These are phyloP conservation scores for Hemibates koningsi DNA, from an alignment of 2,113 vertebrate genomes.

Conservation along the genomic window DNA sequence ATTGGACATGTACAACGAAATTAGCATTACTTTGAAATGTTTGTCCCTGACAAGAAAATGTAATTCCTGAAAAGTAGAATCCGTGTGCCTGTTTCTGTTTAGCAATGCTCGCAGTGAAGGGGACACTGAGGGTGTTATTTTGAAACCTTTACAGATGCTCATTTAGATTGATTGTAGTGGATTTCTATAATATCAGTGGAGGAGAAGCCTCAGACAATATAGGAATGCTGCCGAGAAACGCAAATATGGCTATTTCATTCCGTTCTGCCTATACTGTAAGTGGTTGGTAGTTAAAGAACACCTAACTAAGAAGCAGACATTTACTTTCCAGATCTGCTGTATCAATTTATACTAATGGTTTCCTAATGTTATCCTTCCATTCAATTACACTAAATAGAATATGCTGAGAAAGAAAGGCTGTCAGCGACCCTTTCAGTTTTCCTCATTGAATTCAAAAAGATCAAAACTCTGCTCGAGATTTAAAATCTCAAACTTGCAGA, in stretches of 20 bases:
- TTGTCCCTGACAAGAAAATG: neutral
- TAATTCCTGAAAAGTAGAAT: neutral
- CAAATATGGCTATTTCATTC: neutral
- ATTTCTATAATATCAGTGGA: neutral
- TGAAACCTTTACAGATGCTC: neutral
- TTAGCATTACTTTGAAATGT: neutral
- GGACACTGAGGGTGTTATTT: neutral
- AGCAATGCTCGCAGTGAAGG: neutral
- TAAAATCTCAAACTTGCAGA: neutral
- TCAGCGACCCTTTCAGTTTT: neutral
- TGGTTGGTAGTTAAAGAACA: neutral
- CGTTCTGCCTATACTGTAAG: neutral
- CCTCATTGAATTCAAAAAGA: neutral
- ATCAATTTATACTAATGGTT: neutral
- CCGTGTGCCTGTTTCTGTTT: neutral
- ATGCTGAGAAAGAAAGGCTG: neutral
- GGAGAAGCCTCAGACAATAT: neutral
- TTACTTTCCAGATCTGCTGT: neutral
- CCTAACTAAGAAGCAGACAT: neutral
- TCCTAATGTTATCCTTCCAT: neutral
- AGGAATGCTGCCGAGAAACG: neutral
- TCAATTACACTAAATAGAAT: neutral
- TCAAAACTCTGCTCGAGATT: neutral
- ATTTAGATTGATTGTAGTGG: neutral
- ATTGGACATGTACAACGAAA: neutral